Evolutionary conservation across 2,797 vertebrate species (phyloP), one percentile per base, ranked within the genome.

Genomic region (Manis javanica): DNA sequence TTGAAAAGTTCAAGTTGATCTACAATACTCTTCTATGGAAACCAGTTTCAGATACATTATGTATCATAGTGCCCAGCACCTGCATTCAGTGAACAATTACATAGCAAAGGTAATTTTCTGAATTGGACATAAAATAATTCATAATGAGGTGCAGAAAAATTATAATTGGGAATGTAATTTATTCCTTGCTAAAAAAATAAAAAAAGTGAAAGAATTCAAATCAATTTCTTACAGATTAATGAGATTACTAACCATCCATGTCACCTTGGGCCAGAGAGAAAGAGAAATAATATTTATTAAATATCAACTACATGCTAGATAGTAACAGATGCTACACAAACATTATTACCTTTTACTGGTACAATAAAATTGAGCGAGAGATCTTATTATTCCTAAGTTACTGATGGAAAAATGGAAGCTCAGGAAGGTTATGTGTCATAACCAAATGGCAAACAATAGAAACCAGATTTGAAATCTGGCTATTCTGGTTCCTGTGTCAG

Each of bases 171-270:
- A 96, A 84, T 68, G 66, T n/a, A 91, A 95, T 94, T 90, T 94
- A 96, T 74, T 69, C 49, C 53, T 42, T 29, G 21, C 84, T 87
- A 89, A 81, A 93, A 85, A 96, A 2, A 34, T 34, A 2, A 92
- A 87, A 92, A 87, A 78, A 68, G 37, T 94, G 84, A 96, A 77
- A 96, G 42, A 89, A 96, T 91, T 87, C 74, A 96, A 96, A 94
- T 87, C 83, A 94, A 89, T 96, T 96, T 91, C 79, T 96, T 94
- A 91, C 31, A 95, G 96, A 97, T 91, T 94, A 97, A 96, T 97
- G 88, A 91, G 61, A 89, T 87, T 91, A 96, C 87, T 95, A 96
- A 87, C 71, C 42, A 96, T 86, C 37, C 88, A 90, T 84, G 86
- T 90, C 97, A 97, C 74, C 55, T 86, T 82, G 77, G 63, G 72